Base-by-base conservation (phyloP, 2,888 invertebrate species). In the Drosophila macrothrix region DNA sequence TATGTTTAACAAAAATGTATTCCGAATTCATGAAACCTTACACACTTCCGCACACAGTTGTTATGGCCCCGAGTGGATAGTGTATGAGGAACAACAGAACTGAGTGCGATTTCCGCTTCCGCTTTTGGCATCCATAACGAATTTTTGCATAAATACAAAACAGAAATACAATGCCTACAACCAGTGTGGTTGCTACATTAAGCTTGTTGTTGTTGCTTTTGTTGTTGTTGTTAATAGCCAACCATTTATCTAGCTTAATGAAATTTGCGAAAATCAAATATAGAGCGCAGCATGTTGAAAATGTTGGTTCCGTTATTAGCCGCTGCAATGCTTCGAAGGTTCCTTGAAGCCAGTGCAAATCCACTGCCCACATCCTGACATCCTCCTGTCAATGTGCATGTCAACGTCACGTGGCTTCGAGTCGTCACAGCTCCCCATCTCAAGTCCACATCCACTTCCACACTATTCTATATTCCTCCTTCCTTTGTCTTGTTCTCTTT, bases 241-340 rank as follows among this genome's bases (percentile, higher is more conserved):
- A 78, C 84, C 92, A 92, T 92, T 92, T 92, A 92, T 92, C 91
- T 92, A 88, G 91, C 90, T 92, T 92, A 92, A 92, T 92, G 92
- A 92, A 92, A 92, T 90, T 91, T 86, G 87, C 82, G 66, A 83
- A 78, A 82, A 80, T 82, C 88, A 80, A 88, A 88, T 73, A 67
- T 53, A 39, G 78, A 61, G 60, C 70, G 62, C 62, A 61, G 68
- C 67, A 71, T 72, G 69, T 64, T 61, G 72, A 54, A 39, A 68
- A 67, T 63, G 64, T 61, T 56, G 41, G 68, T 35, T 12, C 54
- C 54, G 58, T 76, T 78, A 84, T 84, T 83, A 72, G 89, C 78
- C 68, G 58, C 67, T 63, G 80, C 39, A 61, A 46, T 80, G 83
- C 78, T 67, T 67, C 71, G 75, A 74, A 54, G 56, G 46, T 65